Conservation (phyloP, 2,113 vertebrate genomes). For the Gambusia affinis region DNA sequence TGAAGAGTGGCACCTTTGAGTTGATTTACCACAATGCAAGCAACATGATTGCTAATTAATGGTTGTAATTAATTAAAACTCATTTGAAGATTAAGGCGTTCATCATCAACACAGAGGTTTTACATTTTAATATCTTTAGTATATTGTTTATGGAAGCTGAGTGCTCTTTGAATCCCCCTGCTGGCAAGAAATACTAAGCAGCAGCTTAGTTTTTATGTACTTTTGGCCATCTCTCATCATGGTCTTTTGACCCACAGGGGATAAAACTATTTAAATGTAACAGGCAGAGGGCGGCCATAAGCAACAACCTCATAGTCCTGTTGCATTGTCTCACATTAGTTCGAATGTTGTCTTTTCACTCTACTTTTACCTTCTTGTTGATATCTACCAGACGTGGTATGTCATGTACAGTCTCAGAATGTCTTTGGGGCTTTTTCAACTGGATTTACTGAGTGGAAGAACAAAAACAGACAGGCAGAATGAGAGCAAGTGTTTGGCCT, state of each 20-base stretch:
- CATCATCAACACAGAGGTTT: no score
- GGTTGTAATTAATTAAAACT: no score
- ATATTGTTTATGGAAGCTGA: not conserved
- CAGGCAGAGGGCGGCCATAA: constrained; percentile 47
- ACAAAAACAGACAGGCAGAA: constrained; percentile 14
- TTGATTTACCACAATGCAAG: no score
- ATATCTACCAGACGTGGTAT: not conserved
- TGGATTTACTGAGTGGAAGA: constrained; percentile 29
- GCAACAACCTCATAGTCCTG: constrained; percentile 22
- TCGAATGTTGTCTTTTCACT: constrained; percentile 21
- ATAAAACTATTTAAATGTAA: constrained; percentile 46
- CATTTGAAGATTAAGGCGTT: no score
- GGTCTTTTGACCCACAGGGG: constrained; percentile 22
- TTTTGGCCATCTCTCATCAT: constrained; percentile 9
- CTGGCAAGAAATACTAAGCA: not conserved
- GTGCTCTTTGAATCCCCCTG: no score
- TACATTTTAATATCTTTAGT: no score
- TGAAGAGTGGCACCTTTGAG: no score
- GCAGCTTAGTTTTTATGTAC: no score
- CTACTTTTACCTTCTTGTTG: constrained; percentile 1
- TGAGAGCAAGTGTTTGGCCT: constrained; percentile 37
- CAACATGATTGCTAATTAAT: no score
- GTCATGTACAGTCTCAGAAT: not conserved
- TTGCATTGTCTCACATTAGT: constrained; percentile 38
- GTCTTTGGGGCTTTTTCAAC: constrained; percentile 3